These are phyloP conservation scores for Chlamydotis undulata DNA, from an alignment of 2,113 vertebrate species.

Conservation along the genomic window DNA sequence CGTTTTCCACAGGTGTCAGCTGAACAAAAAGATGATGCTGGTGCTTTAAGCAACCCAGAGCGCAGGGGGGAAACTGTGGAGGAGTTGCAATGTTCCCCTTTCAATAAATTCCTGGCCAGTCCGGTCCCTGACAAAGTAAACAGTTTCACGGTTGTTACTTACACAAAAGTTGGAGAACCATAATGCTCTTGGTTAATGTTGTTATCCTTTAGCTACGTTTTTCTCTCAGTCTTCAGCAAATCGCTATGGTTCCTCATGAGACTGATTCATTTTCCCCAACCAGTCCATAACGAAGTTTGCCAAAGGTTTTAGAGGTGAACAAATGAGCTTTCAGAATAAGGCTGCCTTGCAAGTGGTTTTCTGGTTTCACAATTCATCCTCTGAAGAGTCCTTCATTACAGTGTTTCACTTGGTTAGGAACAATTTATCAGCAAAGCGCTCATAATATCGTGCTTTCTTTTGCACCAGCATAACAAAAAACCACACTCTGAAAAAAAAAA, in stretches of 20 bases:
- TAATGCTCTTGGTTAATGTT: neutral
- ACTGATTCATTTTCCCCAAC: neutral
- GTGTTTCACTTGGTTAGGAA: neutral
- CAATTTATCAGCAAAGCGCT: neutral
- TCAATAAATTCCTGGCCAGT: neutral
- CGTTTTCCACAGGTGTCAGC: neutral
- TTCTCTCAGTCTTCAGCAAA: neutral
- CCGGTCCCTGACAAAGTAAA: rapidly evolving
- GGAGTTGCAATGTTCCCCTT: neutral
- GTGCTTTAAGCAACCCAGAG: neutral
- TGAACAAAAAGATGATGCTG: neutral
- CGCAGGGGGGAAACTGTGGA: neutral
- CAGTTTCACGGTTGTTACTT: neutral
- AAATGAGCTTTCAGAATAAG: neutral
- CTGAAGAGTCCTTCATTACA: neutral
- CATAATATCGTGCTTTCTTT: neutral
- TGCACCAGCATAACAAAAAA: neutral
- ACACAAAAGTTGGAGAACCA: rapidly evolving
- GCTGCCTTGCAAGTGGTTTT: neutral
- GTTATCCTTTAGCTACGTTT: neutral
- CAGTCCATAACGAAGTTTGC: neutral
- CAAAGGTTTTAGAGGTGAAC: neutral
- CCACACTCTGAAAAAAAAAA: too few species aligned
- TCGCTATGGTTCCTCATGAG: neutral
- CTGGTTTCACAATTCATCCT: neutral